phyloP scores from a whole-genome alignment of 1,140 invertebrate genomes.

The Philaenus spumarius region DNA sequence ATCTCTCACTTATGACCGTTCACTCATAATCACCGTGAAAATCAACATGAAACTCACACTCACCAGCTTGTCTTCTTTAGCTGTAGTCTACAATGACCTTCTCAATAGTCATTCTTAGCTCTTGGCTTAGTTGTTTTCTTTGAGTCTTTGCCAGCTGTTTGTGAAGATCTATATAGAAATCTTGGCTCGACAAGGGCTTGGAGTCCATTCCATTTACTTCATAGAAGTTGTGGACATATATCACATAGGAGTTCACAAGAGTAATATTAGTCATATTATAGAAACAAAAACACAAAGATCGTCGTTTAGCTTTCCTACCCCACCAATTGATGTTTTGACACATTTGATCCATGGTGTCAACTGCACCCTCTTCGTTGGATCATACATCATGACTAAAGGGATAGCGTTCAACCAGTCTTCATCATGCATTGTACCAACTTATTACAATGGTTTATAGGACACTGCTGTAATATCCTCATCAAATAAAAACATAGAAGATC shows the following conservation, averaged over 20 bases:
- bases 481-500: slow-evolving; percentile 19
- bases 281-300: not conserved
- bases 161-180: no score
- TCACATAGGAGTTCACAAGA: not conserved
- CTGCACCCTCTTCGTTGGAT: slow-evolving; percentile 27
- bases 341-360: slow-evolving; percentile 39
- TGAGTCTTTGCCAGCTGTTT: not conserved
- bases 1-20: no score
- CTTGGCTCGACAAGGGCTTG: no score
- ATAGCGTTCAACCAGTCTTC: no score
- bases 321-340: slow-evolving; percentile 15
- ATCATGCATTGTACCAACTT: slow-evolving; percentile 10
- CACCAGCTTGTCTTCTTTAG: slow-evolving; percentile 8
- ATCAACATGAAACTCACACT: no score
- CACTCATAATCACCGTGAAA: no score
- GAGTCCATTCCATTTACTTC: not conserved
- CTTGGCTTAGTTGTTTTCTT: not conserved
- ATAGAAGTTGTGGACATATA: not conserved
- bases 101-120: not conserved
- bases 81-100: not conserved
- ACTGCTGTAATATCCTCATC: slow-evolving; percentile 22
- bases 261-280: slow-evolving; percentile 5
- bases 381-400: no score
- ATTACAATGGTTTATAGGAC: slow-evolving; percentile 24
- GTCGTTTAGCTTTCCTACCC: slow-evolving; percentile 2